Percentiles rank a stretch among this genome's conserved stretches.
phyloP scores from a whole-genome alignment of 2,113 vertebrate genomes.

The Rhynchomys soricoides region DNA sequence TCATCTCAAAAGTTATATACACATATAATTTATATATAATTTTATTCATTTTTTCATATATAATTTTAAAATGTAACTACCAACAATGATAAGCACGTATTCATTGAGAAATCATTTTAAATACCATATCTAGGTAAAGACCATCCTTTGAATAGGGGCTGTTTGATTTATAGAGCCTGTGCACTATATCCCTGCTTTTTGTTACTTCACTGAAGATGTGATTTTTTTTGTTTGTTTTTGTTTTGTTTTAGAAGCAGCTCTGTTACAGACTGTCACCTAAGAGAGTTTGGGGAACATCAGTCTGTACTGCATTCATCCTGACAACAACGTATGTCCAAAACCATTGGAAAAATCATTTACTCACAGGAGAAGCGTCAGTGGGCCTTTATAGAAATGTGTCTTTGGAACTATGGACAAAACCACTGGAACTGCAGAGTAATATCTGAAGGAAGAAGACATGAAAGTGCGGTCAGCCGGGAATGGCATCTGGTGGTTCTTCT shows the following conservation, averaged over 20 bases:
- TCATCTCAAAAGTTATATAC: neutral
- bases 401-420: neutral
- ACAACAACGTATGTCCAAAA: neutral
- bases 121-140: neutral
- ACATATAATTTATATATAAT: neutral
- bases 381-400: neutral
- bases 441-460: neutral
- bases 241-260: neutral
- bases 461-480: rapidly evolving
- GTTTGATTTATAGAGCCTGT: neutral
- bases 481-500: neutral
- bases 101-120: neutral
- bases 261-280: constrained; percentile 53
- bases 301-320: neutral
- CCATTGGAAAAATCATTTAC: neutral
- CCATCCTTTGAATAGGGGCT: neutral
- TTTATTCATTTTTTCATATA: neutral
- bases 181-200: neutral
- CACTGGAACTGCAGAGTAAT: rapidly evolving
- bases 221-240: neutral
- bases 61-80: neutral
- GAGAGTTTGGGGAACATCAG: constrained; percentile 42
- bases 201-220: constrained; percentile 38
- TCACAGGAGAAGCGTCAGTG: neutral
- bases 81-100: neutral